phyloP scores from a whole-genome alignment of 2,888 invertebrate genomes.

The Macaria liturata region DNA sequence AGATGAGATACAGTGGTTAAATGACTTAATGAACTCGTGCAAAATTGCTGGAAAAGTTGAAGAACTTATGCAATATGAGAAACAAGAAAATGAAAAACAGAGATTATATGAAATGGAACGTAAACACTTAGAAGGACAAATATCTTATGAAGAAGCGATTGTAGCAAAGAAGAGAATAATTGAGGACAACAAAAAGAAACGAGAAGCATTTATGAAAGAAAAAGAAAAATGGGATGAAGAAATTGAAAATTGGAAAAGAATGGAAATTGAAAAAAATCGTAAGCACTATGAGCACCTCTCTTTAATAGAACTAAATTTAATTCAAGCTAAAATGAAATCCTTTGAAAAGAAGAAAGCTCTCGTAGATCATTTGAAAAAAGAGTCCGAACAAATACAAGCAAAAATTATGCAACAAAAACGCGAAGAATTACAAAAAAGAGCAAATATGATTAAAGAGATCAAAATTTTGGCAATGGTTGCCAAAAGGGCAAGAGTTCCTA shows the following conservation, averaged over 20 bases:
- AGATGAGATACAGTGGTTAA: slow-evolving; percentile 77
- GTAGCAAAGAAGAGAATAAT: slow-evolving; percentile 78
- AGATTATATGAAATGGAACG: slow-evolving; percentile 79
- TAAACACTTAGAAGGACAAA: slow-evolving; percentile 82
- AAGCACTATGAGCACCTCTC: slow-evolving; percentile 69
- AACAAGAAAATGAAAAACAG: slow-evolving; percentile 73
- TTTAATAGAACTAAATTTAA: slow-evolving; percentile 54
- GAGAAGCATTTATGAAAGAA: slow-evolving; percentile 76
- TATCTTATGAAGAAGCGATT: slow-evolving; percentile 84
- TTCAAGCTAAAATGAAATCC: slow-evolving; percentile 57
- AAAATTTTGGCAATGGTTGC: slow-evolving; percentile 75
- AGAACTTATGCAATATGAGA: slow-evolving; percentile 68
- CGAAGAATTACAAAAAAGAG: slow-evolving; percentile 74
- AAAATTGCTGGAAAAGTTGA: slow-evolving; percentile 66
- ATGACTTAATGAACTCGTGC: slow-evolving; percentile 73
- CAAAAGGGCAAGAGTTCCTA: slow-evolving; percentile 74
- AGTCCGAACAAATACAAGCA: slow-evolving; percentile 54
- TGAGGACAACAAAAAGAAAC: slow-evolving; percentile 76
- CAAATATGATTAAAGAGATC: slow-evolving; percentile 78
- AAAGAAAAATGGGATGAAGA: slow-evolving; percentile 71
- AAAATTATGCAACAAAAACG: slow-evolving; percentile 71
- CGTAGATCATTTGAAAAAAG: slow-evolving; percentile 59
- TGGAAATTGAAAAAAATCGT: slow-evolving; percentile 76
- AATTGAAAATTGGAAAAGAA: slow-evolving; percentile 77
- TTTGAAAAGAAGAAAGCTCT: slow-evolving; percentile 57